These are phyloP conservation scores for Pristionchus mayeri DNA, from an alignment of 2,888 invertebrate genomes.

Conservation along the genomic window DNA sequence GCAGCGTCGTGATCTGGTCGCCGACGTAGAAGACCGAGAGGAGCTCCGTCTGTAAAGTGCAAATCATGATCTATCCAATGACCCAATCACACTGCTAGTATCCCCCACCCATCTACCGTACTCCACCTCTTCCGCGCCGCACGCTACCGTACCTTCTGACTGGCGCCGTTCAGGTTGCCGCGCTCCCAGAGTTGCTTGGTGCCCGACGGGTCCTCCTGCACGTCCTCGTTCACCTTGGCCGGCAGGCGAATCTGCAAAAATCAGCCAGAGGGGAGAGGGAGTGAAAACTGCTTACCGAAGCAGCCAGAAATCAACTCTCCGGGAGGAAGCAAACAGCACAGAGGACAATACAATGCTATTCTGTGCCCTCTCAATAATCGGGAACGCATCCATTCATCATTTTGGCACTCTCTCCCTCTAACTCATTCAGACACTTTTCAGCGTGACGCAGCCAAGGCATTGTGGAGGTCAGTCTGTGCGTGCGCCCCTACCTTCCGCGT, in stretches of 20 bases:
- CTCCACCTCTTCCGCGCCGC: not conserved
- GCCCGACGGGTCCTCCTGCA: constrained; percentile 99
- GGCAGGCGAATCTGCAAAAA: constrained; percentile 85
- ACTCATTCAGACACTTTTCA: no score
- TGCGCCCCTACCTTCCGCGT: no score
- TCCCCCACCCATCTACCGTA: not conserved
- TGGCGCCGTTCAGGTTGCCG: constrained; percentile 94
- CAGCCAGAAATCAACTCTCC: not conserved
- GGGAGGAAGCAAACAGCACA: no score
- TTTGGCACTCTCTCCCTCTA: not conserved
- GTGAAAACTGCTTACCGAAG: not conserved
- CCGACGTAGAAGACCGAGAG: constrained; percentile 95
- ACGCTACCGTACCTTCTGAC: constrained; percentile 86
- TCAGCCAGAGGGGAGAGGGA: not conserved
- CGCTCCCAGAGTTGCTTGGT: constrained; percentile 94
- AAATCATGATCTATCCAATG: no score
- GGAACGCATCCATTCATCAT: no score
- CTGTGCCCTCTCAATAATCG: no score
- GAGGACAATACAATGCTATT: no score
- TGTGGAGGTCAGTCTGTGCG: no score
- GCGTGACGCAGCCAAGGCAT: no score
- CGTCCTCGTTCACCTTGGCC: constrained; percentile 93
- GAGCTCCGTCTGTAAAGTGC: constrained; percentile 83
- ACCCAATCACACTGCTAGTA: not conserved
- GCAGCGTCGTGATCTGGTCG: constrained; percentile 92